A percentile compares a stretch with the other conserved stretches of the same genome.
Evolutionary conservation across 2,113 vertebrate species (phyloP).

Genomic region (Antechinus flavipes): DNA sequence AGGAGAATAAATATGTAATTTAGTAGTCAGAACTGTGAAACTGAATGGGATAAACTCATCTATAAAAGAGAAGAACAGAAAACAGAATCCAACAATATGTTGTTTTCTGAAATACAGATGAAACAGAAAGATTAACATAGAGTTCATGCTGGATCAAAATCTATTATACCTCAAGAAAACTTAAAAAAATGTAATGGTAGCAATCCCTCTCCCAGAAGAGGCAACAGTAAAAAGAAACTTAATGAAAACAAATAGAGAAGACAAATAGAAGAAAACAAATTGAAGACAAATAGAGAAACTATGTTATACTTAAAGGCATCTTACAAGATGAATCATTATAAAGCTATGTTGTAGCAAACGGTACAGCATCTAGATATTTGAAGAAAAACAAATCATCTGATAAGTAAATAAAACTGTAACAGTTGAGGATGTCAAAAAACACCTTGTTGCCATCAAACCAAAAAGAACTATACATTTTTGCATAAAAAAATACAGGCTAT

Average conservation of each 20-base stretch:
- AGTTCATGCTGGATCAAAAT: not conserved
- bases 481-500: not conserved
- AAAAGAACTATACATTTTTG: not conserved
- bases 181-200: not conserved
- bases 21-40: not conserved
- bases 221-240: not conserved
- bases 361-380: not conserved
- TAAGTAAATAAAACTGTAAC: not conserved
- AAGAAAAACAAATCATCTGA: not conserved
- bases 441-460: not conserved
- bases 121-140: not conserved
- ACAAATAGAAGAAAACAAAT: too few relatives aligned
- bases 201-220: not conserved
- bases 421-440: not conserved
- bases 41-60: not conserved
- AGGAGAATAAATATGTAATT: not conserved
- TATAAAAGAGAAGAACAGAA: not conserved
- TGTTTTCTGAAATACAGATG: not conserved
- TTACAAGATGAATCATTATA: not conserved
- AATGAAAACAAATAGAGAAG: too few relatives aligned
- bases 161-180: not conserved
- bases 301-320: not conserved
- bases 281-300: not conserved
- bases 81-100: not conserved
- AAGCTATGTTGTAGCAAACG: not conserved